phyloP scores from a whole-genome alignment of 2,888 invertebrate genomes.

The Perithous albicinctus region DNA sequence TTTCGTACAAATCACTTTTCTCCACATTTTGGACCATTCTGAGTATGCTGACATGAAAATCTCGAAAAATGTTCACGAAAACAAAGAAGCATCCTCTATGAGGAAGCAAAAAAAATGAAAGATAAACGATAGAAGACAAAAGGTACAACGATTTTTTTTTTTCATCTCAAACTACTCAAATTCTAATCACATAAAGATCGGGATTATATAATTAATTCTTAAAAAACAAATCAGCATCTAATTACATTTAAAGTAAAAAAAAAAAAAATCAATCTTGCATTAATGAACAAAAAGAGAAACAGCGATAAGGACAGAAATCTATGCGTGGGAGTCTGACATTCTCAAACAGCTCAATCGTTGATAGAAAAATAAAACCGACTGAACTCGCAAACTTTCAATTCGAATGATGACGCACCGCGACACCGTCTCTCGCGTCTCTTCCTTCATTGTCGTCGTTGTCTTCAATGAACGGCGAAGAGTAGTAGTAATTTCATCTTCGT shows the following conservation, averaged over 20 bases:
- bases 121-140: too few relatives aligned
- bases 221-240: background rate
- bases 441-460: conserved; percentile 15
- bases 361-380: conserved; percentile 17
- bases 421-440: background rate
- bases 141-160: too few relatives aligned
- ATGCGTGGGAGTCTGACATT: background rate
- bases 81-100: too few relatives aligned
- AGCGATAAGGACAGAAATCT: background rate
- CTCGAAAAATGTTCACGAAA: too few relatives aligned
- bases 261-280: background rate
- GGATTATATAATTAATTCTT: too few relatives aligned
- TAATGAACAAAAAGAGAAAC: conserved; percentile 10
- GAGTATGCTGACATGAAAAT: too few relatives aligned
- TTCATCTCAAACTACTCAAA: too few relatives aligned
- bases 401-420: conserved; percentile 23
- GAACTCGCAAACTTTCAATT: background rate
- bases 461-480: background rate
- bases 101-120: too few relatives aligned
- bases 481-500: background rate
- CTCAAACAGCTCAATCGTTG: background rate
- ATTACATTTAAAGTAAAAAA: conserved; percentile 20
- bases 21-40: too few relatives aligned
- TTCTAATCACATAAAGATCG: too few relatives aligned
- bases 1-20: too few relatives aligned